Base-by-base conservation (phyloP, 2,113 vertebrate genomes). In the Thalassarche chlororhynchos region DNA sequence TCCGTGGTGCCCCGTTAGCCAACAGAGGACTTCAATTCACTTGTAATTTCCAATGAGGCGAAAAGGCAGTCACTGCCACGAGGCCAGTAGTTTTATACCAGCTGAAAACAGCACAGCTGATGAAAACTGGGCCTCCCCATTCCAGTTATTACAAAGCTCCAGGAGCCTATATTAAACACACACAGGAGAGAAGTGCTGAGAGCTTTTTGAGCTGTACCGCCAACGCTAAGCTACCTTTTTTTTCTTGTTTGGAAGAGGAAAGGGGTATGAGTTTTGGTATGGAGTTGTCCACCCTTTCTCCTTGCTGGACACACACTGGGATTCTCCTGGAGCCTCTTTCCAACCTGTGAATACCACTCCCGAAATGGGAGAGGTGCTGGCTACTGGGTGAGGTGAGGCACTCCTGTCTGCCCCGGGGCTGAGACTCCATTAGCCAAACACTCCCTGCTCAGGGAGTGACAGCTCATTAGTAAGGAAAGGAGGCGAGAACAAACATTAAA, bases 381-480 rank as follows among this genome's bases (percentile, higher is more conserved):
- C 96, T 96, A 61, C 76, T 60, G 36, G 77, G 62, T 97, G 94
- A 92, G 94, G 88, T 72, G 71, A 95, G 95, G 83, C 94, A 94
- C 91, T 97, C 83, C 95, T 92, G 34, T 88, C 93, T 94, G 91
- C 84, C 95, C 89, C 3, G 28, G 42, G 93, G 97, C 86, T 92
- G 60, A 95, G 93, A 76, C 84, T 96, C 78, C 88, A 95, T 91
- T 68, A 94, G 65, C 61, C 87, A 91, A 96, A 96, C 95, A 96
- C 91, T 87, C 96, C 95, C 89, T 91, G 75, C 60, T 75, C 36
- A 58, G 60, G 75, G 38, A 95, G 44, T 0, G 21, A 83, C 55
- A 66, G 61, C 62, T 86, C 60, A 40, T 75, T 62, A 84, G 26
- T 55, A 93, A 87, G 55, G 42, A 85, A 60, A 96, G 78, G 6